These are phyloP conservation scores for Dryoscopus gambensis DNA, from an alignment of 2,113 vertebrate species.

Conservation along the genomic window DNA sequence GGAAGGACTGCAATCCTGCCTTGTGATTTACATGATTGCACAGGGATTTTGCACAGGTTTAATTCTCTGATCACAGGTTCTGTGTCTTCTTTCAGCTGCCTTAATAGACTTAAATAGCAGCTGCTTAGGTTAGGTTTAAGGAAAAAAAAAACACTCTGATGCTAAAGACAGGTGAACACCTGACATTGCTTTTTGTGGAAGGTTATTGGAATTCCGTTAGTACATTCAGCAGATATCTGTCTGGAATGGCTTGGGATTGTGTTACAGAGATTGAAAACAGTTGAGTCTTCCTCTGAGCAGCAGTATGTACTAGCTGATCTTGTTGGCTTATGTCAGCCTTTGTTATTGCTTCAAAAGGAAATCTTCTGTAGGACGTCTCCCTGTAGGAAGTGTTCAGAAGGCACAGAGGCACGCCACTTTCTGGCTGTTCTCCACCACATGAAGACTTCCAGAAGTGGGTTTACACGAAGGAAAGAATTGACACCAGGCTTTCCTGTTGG, in stretches of 20 bases:
- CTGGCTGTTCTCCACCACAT: background rate
- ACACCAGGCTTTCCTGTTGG: background rate
- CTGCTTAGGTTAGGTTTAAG: background rate
- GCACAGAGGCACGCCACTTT: background rate
- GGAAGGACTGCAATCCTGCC: background rate
- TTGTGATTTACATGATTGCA: background rate
- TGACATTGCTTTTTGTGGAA: background rate
- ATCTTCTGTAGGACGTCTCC: background rate
- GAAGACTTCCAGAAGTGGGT: background rate
- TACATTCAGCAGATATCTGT: background rate
- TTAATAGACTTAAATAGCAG: background rate
- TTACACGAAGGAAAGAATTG: background rate
- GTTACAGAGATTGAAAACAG: background rate
- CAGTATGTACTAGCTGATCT: background rate
- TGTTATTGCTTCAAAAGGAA: background rate
- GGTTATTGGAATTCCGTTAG: background rate
- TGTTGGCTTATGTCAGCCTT: background rate
- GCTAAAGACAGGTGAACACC: background rate
- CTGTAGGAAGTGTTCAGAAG: background rate
- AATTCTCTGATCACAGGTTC: background rate
- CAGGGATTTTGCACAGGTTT: background rate
- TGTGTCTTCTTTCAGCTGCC: background rate
- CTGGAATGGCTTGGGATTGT: background rate
- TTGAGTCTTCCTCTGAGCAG: background rate
- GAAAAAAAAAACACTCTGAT: background rate